Conservation (phyloP, 2,113 vertebrate genomes). For the Vidua chalybeata region DNA sequence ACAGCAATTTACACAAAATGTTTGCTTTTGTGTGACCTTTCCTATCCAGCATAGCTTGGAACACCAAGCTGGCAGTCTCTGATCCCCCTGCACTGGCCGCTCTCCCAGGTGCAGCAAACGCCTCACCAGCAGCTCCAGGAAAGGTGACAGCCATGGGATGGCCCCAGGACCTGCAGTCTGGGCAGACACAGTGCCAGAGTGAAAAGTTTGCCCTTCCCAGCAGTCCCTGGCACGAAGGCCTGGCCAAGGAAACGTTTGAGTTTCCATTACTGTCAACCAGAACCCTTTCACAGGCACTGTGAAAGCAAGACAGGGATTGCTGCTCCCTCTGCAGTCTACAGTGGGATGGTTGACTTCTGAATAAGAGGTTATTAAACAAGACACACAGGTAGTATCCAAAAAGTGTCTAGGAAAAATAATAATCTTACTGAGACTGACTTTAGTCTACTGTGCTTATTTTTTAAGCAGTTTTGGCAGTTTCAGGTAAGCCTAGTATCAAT, state of each 20-base stretch:
- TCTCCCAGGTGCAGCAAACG: neutral
- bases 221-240: neutral
- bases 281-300: neutral
- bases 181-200: neutral
- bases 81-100: accelerated
- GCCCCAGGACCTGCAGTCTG: neutral
- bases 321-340: neutral
- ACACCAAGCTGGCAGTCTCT: neutral
- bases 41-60: neutral
- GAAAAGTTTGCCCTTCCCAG: neutral
- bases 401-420: neutral
- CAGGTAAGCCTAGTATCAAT: neutral
- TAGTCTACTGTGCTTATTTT: neutral
- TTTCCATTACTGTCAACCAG: neutral
- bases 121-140: neutral
- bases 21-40: neutral
- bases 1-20: neutral
- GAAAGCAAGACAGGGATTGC: neutral
- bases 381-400: neutral
- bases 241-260: neutral
- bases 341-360: neutral
- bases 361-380: neutral
- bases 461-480: neutral
- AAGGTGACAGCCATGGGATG: neutral
- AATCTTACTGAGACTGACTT: neutral